Evolutionary conservation across 2,888 invertebrate species (phyloP).

Genomic region (Yponomeuta evonymella): DNA sequence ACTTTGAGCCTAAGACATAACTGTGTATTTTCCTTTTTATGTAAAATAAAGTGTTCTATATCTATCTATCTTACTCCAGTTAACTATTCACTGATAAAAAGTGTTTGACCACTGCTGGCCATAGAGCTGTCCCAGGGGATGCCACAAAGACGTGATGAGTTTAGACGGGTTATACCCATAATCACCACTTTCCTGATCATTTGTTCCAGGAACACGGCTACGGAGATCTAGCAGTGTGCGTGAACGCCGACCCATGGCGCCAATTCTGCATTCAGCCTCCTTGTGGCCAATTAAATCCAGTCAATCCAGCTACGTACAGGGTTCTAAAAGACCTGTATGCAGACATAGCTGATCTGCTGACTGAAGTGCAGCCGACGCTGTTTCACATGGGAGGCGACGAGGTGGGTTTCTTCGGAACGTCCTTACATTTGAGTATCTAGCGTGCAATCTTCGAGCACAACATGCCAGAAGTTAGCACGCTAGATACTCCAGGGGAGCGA

Average conservation of each 20-base stretch:
- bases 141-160: too few species aligned
- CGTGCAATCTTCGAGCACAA: too few species aligned
- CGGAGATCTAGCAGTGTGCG: constrained; percentile 82
- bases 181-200: background rate
- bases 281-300: constrained; percentile 89
- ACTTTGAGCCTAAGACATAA: too few species aligned
- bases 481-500: too few species aligned
- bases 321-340: constrained; percentile 82
- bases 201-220: constrained; percentile 64
- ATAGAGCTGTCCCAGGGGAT: too few species aligned
- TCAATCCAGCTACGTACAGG: constrained; percentile 81
- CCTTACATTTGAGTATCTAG: background rate
- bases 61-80: too few species aligned
- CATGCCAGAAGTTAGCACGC: too few species aligned
- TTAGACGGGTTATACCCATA: too few species aligned
- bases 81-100: too few species aligned
- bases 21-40: too few species aligned
- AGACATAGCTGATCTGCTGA: constrained; percentile 78
- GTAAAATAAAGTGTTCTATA: too few species aligned
- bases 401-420: constrained; percentile 54
- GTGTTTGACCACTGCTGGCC: too few species aligned
- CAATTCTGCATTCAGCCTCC: constrained; percentile 86
- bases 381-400: constrained; percentile 93
- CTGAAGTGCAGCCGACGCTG: constrained; percentile 64
- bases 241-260: constrained; percentile 82